Evolutionary conservation across 1,140 invertebrate species (phyloP).

Genomic region (Berghia stephanieae): DNA sequence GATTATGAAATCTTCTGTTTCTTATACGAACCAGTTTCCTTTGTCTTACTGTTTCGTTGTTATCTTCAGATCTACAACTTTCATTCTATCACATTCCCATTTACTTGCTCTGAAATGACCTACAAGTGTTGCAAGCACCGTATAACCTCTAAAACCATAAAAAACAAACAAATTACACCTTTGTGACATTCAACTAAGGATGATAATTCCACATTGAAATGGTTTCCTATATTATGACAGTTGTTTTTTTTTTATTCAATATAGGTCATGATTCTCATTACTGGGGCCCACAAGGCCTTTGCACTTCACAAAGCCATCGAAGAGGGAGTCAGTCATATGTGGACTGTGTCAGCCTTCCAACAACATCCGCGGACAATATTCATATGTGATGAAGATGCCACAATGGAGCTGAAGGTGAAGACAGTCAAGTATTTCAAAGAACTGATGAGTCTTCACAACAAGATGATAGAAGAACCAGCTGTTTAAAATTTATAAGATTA

Average conservation of each 20-base stretch:
- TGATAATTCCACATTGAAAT: too few relatives aligned
- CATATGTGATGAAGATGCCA: slow-evolving; percentile 98
- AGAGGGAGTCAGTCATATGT: slow-evolving; percentile 99
- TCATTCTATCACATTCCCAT: too few relatives aligned
- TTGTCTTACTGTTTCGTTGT: too few relatives aligned
- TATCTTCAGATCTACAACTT: too few relatives aligned
- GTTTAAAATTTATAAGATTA: too few relatives aligned
- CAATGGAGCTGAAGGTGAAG: slow-evolving; percentile 94
- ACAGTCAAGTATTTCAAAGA: slow-evolving; percentile 99
- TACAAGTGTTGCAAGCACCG: too few relatives aligned
- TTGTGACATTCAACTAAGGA: too few relatives aligned
- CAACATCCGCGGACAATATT: slow-evolving; percentile 76
- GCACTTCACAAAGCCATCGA: slow-evolving; percentile 97
- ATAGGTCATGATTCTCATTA: slow-evolving; percentile 96
- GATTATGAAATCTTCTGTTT: too few relatives aligned
- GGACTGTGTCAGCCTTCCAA: slow-evolving; percentile 99
- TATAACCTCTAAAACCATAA: too few relatives aligned
- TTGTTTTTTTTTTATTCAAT: slow-evolving; percentile 28
- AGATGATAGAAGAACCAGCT: slow-evolving; percentile 64
- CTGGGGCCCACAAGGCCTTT: slow-evolving; percentile 95
- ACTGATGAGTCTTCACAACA: slow-evolving; percentile 68
- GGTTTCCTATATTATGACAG: neutral
- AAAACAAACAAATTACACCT: too few relatives aligned
- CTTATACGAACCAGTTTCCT: too few relatives aligned
- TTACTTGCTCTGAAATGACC: too few relatives aligned